phyloP scores from a whole-genome alignment of 2,113 vertebrate species.

The Otocyon megalotis region DNA sequence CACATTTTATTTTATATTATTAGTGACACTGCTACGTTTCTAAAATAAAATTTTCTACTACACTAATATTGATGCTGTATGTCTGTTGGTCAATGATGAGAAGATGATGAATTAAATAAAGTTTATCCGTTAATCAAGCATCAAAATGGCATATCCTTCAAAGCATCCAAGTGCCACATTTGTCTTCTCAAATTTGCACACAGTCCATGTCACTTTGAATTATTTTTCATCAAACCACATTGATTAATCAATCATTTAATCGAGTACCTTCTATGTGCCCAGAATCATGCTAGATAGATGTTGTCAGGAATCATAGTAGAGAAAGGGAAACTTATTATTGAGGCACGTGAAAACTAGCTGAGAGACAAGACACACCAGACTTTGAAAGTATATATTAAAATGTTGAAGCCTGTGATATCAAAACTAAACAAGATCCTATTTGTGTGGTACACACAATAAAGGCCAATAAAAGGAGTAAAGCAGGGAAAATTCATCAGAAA shows the following conservation, averaged over 20 bases:
- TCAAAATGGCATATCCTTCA: constrained; percentile 31
- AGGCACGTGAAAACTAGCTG: not conserved
- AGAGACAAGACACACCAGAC: not conserved
- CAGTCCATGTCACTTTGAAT: not conserved
- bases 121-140: constrained; percentile 44
- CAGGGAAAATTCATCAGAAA: not conserved
- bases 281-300: constrained; percentile 29
- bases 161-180: constrained; percentile 12
- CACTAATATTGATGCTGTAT: constrained; percentile 8
- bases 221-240: constrained; percentile 34
- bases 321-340: not conserved
- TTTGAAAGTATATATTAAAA: not conserved
- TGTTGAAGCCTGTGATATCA: not conserved
- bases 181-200: constrained; percentile 55
- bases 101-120: constrained; percentile 67
- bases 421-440: constrained; percentile 2
- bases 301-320: not conserved
- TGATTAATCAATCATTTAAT: constrained; percentile 61
- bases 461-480: not conserved
- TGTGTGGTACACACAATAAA: not conserved
- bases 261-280: not conserved
- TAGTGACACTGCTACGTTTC: not conserved
- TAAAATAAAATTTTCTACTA: constrained; percentile 37
- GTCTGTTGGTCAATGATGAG: constrained; percentile 20
- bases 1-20: constrained; percentile 14